These are phyloP conservation scores for Strigamia maritima DNA, from an alignment of 2,888 invertebrate genomes.

Conservation along the genomic window DNA sequence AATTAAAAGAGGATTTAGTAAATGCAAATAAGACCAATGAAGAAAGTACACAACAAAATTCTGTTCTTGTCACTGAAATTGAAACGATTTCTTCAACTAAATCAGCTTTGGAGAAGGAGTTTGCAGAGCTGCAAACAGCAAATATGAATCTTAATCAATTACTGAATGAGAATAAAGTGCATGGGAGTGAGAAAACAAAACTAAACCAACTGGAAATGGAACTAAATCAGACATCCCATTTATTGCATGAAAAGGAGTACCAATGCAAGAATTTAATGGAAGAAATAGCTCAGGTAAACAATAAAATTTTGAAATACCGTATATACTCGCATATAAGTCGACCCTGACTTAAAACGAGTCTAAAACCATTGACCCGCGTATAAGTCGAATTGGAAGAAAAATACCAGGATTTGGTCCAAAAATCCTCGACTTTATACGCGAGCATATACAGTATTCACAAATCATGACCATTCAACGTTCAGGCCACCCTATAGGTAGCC, in stretches of 20 bases:
- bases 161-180: neutral
- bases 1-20: neutral
- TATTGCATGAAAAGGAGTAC: conserved; percentile 81
- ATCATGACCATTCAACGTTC: too few species aligned
- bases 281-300: conserved; percentile 65
- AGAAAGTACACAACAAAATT: neutral
- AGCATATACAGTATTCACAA: too few species aligned
- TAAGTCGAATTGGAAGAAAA: too few species aligned
- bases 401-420: too few species aligned
- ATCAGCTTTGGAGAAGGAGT: neutral
- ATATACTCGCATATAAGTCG: too few species aligned
- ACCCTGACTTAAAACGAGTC: too few species aligned
- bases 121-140: neutral
- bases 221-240: conserved; percentile 74
- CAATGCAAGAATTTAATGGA: conserved; percentile 80
- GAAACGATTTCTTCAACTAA: neutral
- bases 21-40: neutral
- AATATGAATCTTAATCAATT: neutral
- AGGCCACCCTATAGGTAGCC: too few species aligned
- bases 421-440: too few species aligned
- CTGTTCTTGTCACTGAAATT: neutral
- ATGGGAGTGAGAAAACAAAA: neutral
- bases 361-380: too few species aligned
- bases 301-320: too few species aligned
- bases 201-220: conserved; percentile 58